Base-by-base conservation (phyloP, 2,888 invertebrate genomes). In the Parnassius glacialis region DNA sequence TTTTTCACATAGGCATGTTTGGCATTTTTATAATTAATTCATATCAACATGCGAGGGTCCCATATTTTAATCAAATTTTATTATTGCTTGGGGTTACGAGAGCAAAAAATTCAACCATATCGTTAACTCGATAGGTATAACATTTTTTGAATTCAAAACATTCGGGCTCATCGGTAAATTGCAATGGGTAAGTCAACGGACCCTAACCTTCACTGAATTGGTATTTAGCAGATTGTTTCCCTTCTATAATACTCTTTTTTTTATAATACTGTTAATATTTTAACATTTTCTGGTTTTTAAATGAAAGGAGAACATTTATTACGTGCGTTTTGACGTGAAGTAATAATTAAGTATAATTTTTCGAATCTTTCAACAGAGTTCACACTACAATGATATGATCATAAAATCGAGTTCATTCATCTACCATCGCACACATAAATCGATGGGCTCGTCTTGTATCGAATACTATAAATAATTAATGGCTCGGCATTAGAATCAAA, bases 381-480 rank as follows among this genome's bases (percentile, higher is more conserved):
- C 76, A 77, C 79, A 77, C 76, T 78, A 78, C 77, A 76, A 75
- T 77, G 73, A 69, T 68, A 71, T 71, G 72, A 75, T 70, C 70
- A 73, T 72, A 71, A 72, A 78, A 73, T 79, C 76, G 77, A 58
- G 63, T 70, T 68, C 68, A 73, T 74, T 76, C 75, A 79, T 81
- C 81, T 79, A 77, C 59, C 58, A 48, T 72, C 72, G 69, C 72
- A 80, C 81, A 83, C 83, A 89, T 87, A 88, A 89, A 87, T 90
- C 85, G 83, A 85, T 81, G 72, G 68, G 64, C 79, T 80, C 82
- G 81, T 86, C 85, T 86, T 87, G 82, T 87, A 90, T 85, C 87
- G 90, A 88, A 90, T 87, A 87, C 87, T 89, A 87, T 90, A 87
- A 89, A 90, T 90, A 89, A 90, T 90, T 90, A 90, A 92, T 90